A percentile compares a stretch with the other conserved stretches of the same genome.
Conservation (phyloP, 2,113 vertebrate genomes). For the Nothocercus julius region DNA sequence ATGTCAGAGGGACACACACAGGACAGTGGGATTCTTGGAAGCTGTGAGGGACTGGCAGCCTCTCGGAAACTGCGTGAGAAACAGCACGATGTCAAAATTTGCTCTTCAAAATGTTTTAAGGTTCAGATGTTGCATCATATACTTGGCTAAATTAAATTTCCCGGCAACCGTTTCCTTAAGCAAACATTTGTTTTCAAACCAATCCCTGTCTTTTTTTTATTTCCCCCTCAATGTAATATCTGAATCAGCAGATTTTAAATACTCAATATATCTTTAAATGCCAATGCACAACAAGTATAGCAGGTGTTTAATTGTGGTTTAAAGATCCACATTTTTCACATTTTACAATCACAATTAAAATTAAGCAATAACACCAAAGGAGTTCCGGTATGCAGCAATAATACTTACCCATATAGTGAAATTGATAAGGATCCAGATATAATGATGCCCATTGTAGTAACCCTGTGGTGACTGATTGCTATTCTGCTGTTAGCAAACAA, state of each 20-base stretch:
- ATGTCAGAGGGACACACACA: constrained; percentile 78
- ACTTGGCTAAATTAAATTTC: constrained; percentile 73
- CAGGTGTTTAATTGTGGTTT: constrained; percentile 91
- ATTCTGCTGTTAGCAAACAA: constrained; percentile 91
- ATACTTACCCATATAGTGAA: constrained; percentile 86
- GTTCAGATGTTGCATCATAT: constrained; percentile 59
- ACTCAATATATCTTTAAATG: constrained; percentile 87
- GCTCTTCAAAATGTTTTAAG: constrained; percentile 46
- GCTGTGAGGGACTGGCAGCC: constrained; percentile 64
- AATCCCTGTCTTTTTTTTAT: constrained; percentile 41
- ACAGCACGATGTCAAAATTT: constrained; percentile 15
- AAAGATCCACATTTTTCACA: constrained; percentile 88
- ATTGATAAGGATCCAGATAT: constrained; percentile 90
- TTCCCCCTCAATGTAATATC: constrained; percentile 73
- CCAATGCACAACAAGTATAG: constrained; percentile 86
- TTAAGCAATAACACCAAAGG: constrained; percentile 90
- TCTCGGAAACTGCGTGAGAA: constrained; percentile 47
- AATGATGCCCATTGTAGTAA: constrained; percentile 86
- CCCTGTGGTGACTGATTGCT: constrained; percentile 92
- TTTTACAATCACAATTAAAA: constrained; percentile 91
- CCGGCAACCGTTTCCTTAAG: constrained; percentile 69
- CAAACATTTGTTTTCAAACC: constrained; percentile 71
- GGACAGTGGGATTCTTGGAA: constrained; percentile 71
- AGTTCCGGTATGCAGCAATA: constrained; percentile 85
- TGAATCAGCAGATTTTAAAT: constrained; percentile 89